Evolutionary conservation across 2,797 vertebrate species (phyloP).

Genomic region (Gymnoscopelus braueri): DNA sequence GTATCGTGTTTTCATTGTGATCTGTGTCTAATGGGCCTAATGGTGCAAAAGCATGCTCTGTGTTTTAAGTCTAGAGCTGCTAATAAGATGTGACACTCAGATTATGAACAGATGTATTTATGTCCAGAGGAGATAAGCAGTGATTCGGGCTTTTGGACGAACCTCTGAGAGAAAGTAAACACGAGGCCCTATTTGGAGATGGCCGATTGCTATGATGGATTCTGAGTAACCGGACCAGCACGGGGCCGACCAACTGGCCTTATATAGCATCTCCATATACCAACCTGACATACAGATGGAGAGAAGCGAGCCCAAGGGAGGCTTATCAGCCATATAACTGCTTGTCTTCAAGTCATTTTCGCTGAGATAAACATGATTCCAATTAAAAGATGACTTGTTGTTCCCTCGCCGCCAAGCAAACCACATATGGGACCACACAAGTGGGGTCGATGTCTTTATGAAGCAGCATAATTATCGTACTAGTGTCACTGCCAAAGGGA

Average conservation of each 20-base stretch:
- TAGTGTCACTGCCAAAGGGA: slow-evolving; percentile 41
- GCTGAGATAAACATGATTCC: slow-evolving; percentile 65
- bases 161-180: slow-evolving; percentile 55
- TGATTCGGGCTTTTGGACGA: slow-evolving; percentile 59
- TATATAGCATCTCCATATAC: slow-evolving; percentile 62
- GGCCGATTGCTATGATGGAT: slow-evolving; percentile 57
- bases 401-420: slow-evolving; percentile 71
- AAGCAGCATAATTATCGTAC: slow-evolving; percentile 61
- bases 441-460: slow-evolving; percentile 51
- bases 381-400: slow-evolving; percentile 76
- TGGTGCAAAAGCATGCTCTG: slow-evolving; percentile 46
- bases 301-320: slow-evolving; percentile 22
- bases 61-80: slow-evolving; percentile 52
- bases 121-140: slow-evolving; percentile 58
- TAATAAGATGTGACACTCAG: slow-evolving; percentile 69
- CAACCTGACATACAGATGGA: slow-evolving; percentile 26
- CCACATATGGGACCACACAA: slow-evolving; percentile 76
- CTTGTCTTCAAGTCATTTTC: slow-evolving; percentile 65
- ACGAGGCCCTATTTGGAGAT: slow-evolving; percentile 65
- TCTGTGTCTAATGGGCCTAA: slow-evolving; percentile 57
- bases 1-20: slow-evolving; percentile 65
- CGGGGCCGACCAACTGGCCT: slow-evolving; percentile 45
- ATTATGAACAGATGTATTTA: slow-evolving; percentile 74
- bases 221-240: slow-evolving; percentile 50
- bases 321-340: slow-evolving; percentile 49